A percentile compares a stretch with the other conserved stretches of the same genome.
Conservation (phyloP, 2,113 vertebrate genomes). For the Carassius carassius region DNA sequence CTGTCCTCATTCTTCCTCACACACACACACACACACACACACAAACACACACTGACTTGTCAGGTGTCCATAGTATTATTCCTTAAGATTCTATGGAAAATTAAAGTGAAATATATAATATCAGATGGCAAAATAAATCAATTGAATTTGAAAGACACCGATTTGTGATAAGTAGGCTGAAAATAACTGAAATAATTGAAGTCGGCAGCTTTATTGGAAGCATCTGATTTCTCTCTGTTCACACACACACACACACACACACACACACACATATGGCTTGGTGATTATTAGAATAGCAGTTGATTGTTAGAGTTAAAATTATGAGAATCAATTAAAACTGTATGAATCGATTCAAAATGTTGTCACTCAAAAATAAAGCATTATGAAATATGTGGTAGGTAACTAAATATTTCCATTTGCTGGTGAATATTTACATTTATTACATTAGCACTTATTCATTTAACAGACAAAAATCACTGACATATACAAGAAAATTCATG, state of each 20-base stretch:
- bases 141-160: not conserved
- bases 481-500: not conserved
- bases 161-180: not conserved
- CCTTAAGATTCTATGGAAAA: too few species aligned
- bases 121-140: not conserved
- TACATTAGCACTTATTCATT: too few species aligned
- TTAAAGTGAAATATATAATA: not conserved
- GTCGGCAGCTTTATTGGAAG: not conserved
- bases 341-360: not conserved
- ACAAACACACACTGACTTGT: too few species aligned
- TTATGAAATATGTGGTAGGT: too few species aligned
- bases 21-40: too few species aligned
- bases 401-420: too few species aligned
- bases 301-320: not conserved
- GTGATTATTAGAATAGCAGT: not conserved
- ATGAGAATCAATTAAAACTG: not conserved
- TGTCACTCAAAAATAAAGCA: too few species aligned
- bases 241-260: not conserved
- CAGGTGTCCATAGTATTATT: too few species aligned
- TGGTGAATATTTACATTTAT: too few species aligned
- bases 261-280: not conserved
- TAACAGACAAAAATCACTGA: too few species aligned
- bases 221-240: not conserved
- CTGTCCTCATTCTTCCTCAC: slow-evolving; percentile 37
- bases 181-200: not conserved